These are phyloP conservation scores for Orthonevra nobilis DNA, from an alignment of 2,888 invertebrate genomes.

Conservation along the genomic window DNA sequence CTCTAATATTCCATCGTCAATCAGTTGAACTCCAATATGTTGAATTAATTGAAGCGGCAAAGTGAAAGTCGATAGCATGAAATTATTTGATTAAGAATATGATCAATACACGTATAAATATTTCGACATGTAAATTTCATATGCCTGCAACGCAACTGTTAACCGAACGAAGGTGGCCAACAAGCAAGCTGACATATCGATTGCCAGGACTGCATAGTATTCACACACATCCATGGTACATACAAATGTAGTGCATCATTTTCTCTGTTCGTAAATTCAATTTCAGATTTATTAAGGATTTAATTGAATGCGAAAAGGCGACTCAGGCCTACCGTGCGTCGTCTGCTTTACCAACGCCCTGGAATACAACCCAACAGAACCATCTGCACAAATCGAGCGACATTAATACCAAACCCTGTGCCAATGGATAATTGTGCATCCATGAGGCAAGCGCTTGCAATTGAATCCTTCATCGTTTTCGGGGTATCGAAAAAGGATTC, in stretches of 20 bases:
- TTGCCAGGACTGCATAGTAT: conserved; percentile 10
- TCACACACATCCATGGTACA: background rate
- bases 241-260: conserved; percentile 44
- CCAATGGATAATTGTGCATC: conserved; percentile 66
- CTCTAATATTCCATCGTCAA: no score
- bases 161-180: no score
- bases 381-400: conserved; percentile 64
- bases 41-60: no score
- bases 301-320: conserved; percentile 67
- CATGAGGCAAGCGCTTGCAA: conserved; percentile 65
- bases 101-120: no score
- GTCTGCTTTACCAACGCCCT: conserved; percentile 4
- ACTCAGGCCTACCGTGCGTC: conserved; percentile 33
- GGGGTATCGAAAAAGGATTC: conserved; percentile 59
- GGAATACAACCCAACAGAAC: conserved; percentile 14
- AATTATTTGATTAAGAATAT: no score
- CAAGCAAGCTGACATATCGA: conserved; percentile 21
- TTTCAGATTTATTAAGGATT: conserved; percentile 70
- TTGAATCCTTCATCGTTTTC: conserved; percentile 65
- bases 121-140: no score
- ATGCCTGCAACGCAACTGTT: no score
- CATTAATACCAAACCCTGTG: conserved; percentile 56
- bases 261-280: conserved; percentile 58
- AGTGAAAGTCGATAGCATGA: no score
- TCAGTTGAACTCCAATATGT: no score